Evolutionary conservation across 2,888 invertebrate species (phyloP).

Genomic region (Lepidocyrtinus sp.): DNA sequence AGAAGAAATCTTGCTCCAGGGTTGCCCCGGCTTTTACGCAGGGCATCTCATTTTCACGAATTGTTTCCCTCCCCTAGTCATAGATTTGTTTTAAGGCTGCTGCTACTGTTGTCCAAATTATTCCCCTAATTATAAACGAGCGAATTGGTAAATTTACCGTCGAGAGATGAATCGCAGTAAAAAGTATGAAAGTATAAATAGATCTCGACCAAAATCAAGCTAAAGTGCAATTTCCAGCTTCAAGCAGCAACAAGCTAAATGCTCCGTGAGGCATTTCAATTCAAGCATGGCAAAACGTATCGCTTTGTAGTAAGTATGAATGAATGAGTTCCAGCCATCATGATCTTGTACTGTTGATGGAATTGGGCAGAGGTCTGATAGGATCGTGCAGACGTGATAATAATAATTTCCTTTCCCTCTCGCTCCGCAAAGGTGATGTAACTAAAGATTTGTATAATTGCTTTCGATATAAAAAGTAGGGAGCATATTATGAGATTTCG

Average conservation of each 20-base stretch:
- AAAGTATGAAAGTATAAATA: too few species aligned
- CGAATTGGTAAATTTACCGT: too few species aligned
- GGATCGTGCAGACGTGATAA: too few species aligned
- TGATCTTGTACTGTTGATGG: neutral
- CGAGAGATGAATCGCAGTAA: too few species aligned
- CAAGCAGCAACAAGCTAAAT: conserved; percentile 46
- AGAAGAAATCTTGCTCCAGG: conserved; percentile 56
- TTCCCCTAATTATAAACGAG: conserved; percentile 63
- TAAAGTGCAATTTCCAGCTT: too few species aligned
- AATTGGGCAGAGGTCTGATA: too few species aligned
- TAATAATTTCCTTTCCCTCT: neutral
- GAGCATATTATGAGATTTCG: too few species aligned
- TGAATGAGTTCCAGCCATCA: neutral
- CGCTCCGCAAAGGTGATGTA: neutral
- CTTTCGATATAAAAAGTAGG: neutral
- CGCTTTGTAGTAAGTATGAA: neutral
- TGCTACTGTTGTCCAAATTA: conserved; percentile 51
- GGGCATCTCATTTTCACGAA: conserved; percentile 38
- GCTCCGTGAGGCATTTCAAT: conserved; percentile 35
- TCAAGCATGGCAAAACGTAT: neutral
- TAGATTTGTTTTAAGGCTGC: neutral
- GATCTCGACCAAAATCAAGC: too few species aligned
- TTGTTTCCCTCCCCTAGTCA: conserved; percentile 46
- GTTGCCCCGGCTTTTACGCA: conserved; percentile 43
- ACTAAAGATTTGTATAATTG: conserved; percentile 8